Conservation (phyloP, 2,797 vertebrate species). For the Siniperca scherzeri region DNA sequence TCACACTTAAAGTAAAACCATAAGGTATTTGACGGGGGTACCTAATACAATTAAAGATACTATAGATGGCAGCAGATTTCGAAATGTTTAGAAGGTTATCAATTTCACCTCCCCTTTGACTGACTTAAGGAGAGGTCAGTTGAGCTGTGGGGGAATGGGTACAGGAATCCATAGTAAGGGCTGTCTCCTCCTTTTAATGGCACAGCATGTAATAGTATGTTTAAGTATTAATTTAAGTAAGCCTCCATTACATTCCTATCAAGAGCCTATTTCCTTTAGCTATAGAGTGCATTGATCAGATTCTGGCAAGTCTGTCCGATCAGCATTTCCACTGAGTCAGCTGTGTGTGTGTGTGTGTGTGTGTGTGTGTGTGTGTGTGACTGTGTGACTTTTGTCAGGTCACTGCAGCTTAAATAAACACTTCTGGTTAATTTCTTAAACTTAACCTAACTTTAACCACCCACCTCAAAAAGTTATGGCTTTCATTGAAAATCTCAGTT, state of each 20-base stretch:
- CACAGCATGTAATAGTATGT: constrained; percentile 69
- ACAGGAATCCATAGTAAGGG: constrained; percentile 46
- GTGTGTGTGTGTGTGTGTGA: neutral
- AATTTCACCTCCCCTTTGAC: constrained; percentile 5
- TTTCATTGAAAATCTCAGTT: neutral
- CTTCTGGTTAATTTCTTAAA: constrained; percentile 1
- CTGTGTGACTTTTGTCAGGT: constrained; percentile 8
- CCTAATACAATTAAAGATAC: neutral
- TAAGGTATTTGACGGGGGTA: neutral
- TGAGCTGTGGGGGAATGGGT: neutral
- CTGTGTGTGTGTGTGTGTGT: constrained; percentile 19
- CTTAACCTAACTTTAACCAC: neutral
- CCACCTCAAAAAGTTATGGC: neutral
- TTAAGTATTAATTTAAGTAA: constrained; percentile 73
- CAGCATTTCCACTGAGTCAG: constrained; percentile 58
- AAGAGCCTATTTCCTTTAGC: constrained; percentile 74
- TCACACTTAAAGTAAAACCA: neutral
- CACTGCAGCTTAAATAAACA: constrained; percentile 25
- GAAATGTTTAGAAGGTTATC: neutral
- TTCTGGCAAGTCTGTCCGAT: constrained; percentile 55
- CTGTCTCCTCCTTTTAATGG: constrained; percentile 65
- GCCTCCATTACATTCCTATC: constrained; percentile 78
- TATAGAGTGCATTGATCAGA: constrained; percentile 72
- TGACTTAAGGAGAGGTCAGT: constrained; percentile 4
- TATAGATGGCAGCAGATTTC: constrained; percentile 14